Conservation (phyloP, 1,140 invertebrate genomes). For the Drosophila carrolli region DNA sequence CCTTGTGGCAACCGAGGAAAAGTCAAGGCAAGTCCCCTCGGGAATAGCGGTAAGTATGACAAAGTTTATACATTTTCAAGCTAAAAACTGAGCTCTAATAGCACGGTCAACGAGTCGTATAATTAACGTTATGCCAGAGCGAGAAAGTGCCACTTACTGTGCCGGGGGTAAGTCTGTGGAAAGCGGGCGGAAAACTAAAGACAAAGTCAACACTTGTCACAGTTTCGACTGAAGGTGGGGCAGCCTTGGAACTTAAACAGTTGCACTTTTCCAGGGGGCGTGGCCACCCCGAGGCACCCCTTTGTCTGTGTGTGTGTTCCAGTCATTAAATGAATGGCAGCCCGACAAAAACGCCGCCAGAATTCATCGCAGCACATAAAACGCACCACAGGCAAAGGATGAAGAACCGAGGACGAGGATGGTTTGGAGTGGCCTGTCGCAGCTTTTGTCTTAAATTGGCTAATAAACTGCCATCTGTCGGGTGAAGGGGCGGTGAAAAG, state of each 20-base stretch:
- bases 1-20: background rate
- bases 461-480: constrained; percentile 75
- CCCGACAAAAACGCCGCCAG: constrained; percentile 67
- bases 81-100: constrained; percentile 61
- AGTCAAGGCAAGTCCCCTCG: constrained; percentile 9
- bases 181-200: constrained; percentile 57
- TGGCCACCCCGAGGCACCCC: constrained; percentile 3
- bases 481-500: constrained; percentile 7
- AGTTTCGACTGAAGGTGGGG: constrained; percentile 22
- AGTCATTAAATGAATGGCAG: constrained; percentile 74
- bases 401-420: background rate
- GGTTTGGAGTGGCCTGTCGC: constrained; percentile 50
- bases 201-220: constrained; percentile 78
- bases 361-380: constrained; percentile 82
- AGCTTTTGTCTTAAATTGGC: constrained; percentile 77
- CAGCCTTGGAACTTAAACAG: constrained; percentile 45
- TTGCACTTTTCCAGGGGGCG: constrained; percentile 69
- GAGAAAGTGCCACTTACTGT: constrained; percentile 36
- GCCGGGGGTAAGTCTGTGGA: constrained; percentile 12
- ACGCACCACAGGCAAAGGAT: constrained; percentile 62
- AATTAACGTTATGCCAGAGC: constrained; percentile 68
- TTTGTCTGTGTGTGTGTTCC: constrained; percentile 25
- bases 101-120: constrained; percentile 80
- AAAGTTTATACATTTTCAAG: constrained; percentile 74
- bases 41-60: constrained; percentile 50